Percentiles rank a stretch among this genome's conserved stretches.
These are phyloP conservation scores for Threskiornis aethiopicus DNA, from an alignment of 2,797 vertebrate genomes.

Conservation along the genomic window DNA sequence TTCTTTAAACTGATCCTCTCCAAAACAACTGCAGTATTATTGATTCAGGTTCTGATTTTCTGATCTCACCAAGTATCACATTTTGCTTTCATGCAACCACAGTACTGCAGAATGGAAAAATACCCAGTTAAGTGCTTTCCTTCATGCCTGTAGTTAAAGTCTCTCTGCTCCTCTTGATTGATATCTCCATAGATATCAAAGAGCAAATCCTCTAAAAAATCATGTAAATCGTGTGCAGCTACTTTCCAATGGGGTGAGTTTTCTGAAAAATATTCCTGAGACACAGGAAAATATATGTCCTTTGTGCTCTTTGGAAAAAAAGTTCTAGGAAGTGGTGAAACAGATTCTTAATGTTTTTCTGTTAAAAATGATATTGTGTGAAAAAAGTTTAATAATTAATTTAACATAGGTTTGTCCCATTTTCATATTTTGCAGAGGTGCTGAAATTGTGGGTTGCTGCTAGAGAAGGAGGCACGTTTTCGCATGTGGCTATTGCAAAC, in stretches of 20 bases:
- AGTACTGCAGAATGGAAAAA: constrained; percentile 40
- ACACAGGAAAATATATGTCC: not conserved
- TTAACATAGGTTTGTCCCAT: not conserved
- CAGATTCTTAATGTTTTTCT: not conserved
- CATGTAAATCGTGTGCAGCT: not conserved
- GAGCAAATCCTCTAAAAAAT: not conserved
- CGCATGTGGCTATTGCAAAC: not conserved
- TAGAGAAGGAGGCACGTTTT: not conserved
- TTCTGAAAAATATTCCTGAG: not conserved
- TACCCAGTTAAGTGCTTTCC: constrained; percentile 28
- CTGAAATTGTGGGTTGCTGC: not conserved
- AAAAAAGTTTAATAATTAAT: not conserved
- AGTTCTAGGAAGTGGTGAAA: not conserved
- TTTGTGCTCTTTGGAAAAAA: not conserved
- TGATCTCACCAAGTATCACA: constrained; percentile 65
- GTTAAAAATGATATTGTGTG: not conserved
- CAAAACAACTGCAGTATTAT: constrained; percentile 51
- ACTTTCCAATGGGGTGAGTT: not conserved
- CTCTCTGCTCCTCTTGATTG: constrained; percentile 14
- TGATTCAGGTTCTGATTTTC: constrained; percentile 60
- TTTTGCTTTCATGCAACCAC: constrained; percentile 61
- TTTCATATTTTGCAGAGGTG: not conserved
- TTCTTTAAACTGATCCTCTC: constrained; percentile 31
- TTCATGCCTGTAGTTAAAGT: constrained; percentile 1
- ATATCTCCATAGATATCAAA: constrained; percentile 18